These are phyloP conservation scores for Caloenas nicobarica DNA, from an alignment of 2,113 vertebrate species.

Conservation along the genomic window DNA sequence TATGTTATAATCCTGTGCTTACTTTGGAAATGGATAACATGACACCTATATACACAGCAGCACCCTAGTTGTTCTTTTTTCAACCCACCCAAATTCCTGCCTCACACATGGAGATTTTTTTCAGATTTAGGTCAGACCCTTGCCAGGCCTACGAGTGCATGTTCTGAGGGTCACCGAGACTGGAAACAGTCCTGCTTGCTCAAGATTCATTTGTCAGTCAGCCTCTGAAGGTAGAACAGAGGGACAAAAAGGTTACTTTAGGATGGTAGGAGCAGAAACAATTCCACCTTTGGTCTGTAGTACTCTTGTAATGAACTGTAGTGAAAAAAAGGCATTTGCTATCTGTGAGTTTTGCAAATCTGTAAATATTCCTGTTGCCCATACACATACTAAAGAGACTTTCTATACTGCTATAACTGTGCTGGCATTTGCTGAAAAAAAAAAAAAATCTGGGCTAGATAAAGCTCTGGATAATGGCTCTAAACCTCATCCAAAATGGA, in stretches of 20 bases:
- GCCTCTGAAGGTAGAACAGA: not conserved
- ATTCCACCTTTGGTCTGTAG: not conserved
- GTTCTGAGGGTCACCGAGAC: not conserved
- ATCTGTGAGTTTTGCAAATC: not conserved
- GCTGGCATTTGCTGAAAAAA: not conserved
- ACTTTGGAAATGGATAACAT: not conserved
- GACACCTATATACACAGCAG: not conserved
- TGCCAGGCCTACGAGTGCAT: not conserved
- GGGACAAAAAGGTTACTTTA: not conserved
- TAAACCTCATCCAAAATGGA: not conserved
- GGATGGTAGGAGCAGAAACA: not conserved
- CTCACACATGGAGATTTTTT: not conserved
- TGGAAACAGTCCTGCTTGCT: not conserved
- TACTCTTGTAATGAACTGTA: not conserved
- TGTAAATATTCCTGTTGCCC: not conserved
- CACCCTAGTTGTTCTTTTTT: not conserved
- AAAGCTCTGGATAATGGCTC: not conserved
- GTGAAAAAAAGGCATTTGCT: not conserved
- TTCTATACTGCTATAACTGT: not conserved
- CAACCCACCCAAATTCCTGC: not conserved
- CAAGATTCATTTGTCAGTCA: not conserved
- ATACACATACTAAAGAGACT: not conserved
- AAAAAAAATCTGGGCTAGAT: not conserved
- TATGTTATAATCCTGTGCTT: not conserved
- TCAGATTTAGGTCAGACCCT: not conserved